Evolutionary conservation across 2,797 vertebrate species (phyloP).

Genomic region (Pelochelys cantorii): DNA sequence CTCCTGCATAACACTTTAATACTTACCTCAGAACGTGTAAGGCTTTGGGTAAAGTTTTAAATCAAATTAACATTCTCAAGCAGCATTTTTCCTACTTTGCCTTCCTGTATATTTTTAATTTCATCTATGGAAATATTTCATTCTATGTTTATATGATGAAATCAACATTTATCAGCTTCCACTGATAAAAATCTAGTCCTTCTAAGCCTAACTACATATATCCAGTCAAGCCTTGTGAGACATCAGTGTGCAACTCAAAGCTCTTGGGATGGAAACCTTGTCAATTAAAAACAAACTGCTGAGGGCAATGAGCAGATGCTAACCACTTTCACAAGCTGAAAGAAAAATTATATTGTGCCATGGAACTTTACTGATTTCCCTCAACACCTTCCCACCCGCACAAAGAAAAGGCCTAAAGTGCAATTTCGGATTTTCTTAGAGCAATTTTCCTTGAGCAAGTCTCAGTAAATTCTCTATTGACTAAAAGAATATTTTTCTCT

Average conservation of each 20-base stretch:
- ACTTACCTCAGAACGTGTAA: conserved; percentile 37
- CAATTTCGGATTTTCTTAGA: conserved; percentile 6
- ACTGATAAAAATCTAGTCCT: not conserved
- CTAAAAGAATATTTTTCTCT: not conserved
- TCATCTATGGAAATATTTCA: not conserved
- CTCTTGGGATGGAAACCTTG: conserved; percentile 6
- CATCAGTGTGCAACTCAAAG: not conserved
- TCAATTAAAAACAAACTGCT: conserved; percentile 36
- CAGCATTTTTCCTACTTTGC: not conserved
- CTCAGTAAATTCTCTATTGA: conserved; percentile 17
- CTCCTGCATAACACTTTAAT: conserved; percentile 29
- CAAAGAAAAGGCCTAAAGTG: not conserved
- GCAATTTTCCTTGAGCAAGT: not conserved
- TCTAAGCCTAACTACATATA: not conserved
- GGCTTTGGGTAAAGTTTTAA: conserved; percentile 43
- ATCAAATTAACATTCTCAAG: not conserved
- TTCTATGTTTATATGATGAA: not conserved
- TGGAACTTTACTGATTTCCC: not conserved
- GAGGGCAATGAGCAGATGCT: conserved; percentile 47
- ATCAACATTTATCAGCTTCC: not conserved
- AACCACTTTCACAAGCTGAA: not conserved
- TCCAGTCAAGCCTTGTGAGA: conserved; percentile 4
- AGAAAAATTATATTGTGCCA: conserved; percentile 34
- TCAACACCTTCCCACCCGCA: not conserved
- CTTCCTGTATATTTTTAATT: not conserved